Evolutionary conservation across 1,140 invertebrate species (phyloP).

Genomic region (Sitodiplosis mosellana): DNA sequence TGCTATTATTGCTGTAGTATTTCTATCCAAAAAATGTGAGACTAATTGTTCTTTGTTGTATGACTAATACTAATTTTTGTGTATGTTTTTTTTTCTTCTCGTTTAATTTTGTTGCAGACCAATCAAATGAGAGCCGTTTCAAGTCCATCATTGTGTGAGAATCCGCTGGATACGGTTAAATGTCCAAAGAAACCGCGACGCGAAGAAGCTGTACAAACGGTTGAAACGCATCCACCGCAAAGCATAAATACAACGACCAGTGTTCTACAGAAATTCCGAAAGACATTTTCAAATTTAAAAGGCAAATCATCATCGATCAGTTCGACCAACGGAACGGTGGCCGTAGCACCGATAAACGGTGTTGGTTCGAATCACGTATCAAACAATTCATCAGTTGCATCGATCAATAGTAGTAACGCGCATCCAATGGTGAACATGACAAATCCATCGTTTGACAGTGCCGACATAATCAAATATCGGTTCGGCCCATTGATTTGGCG

Average conservation of each 20-base stretch:
- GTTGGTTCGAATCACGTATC: slow-evolving; percentile 10
- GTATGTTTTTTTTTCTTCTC: too few species aligned
- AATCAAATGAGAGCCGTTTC: slow-evolving; percentile 21
- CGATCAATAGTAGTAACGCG: neutral
- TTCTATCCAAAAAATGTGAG: too few species aligned
- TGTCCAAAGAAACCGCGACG: neutral
- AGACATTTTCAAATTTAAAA: slow-evolving; percentile 37
- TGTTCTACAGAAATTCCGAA: slow-evolving; percentile 48
- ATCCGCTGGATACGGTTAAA: slow-evolving; percentile 4
- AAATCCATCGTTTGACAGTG: neutral
- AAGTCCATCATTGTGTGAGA: slow-evolving; percentile 17
- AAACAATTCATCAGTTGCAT: neutral
- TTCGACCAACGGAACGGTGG: slow-evolving; percentile 26
- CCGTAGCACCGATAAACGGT: slow-evolving; percentile 1
- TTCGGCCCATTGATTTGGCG: slow-evolving; percentile 53
- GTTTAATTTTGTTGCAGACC: slow-evolving; percentile 11
- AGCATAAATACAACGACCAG: slow-evolving; percentile 13
- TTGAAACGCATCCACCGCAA: neutral
- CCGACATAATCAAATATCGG: slow-evolving; percentile 16
- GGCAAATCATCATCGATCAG: neutral
- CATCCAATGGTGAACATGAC: neutral
- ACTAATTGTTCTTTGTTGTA: too few species aligned
- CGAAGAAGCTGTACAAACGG: neutral
- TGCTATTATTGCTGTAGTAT: too few species aligned
- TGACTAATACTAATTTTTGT: too few species aligned